Evolutionary conservation across 2,797 vertebrate species (phyloP).

Genomic region (Chiloscyllium punctatum): DNA sequence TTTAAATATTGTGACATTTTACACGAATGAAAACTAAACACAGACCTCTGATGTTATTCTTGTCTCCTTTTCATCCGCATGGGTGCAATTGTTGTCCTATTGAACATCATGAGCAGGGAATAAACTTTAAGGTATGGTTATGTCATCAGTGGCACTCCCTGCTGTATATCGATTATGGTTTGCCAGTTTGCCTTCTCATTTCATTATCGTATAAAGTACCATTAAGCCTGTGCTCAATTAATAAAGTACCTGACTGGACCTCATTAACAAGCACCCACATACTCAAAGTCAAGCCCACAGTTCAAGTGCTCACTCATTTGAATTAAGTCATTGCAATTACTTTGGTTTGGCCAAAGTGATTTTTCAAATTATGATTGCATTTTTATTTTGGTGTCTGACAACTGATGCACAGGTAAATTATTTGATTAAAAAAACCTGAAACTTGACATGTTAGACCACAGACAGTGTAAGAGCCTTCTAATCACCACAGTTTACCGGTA

Average conservation of each 20-base stretch:
- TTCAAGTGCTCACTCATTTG: not conserved
- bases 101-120: not conserved
- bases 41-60: not conserved
- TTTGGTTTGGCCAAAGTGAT: not conserved
- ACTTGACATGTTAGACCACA: conserved; percentile 5
- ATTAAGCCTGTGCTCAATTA: not conserved
- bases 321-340: not conserved
- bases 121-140: not conserved
- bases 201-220: not conserved
- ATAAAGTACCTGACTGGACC: not conserved
- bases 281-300: not conserved
- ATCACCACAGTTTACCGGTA: not conserved
- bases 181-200: not conserved
- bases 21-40: not conserved
- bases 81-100: not conserved
- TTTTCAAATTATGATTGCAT: not conserved
- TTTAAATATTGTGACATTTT: not conserved
- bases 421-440: not conserved
- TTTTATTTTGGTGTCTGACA: not conserved
- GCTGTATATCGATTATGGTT: not conserved
- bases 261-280: not conserved
- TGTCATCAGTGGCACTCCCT: not conserved
- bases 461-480: not conserved
- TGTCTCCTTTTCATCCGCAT: not conserved
- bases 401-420: not conserved